Conservation (phyloP, 2,797 vertebrate species). For the Paguma larvata region DNA sequence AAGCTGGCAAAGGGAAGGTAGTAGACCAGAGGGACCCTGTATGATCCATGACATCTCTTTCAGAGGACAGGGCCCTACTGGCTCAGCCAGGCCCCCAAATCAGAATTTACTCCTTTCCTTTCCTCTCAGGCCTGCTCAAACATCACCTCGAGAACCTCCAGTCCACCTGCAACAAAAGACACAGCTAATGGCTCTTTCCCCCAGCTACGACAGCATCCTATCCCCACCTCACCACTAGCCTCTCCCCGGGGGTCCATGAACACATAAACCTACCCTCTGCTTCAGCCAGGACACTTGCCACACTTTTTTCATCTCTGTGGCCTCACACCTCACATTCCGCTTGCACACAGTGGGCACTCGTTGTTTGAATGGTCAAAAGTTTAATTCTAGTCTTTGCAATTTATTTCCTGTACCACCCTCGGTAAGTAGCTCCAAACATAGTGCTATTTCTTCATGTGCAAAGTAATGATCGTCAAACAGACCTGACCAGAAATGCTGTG, state of each 20-base stretch:
- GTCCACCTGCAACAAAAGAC: not conserved
- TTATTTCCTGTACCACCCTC: conserved; percentile 30
- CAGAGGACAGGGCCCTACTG: not conserved
- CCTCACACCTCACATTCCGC: not conserved
- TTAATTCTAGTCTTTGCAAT: conserved; percentile 30
- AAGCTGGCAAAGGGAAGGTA: not conserved
- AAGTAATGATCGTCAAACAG: conserved; percentile 24
- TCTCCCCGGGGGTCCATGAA: not conserved
- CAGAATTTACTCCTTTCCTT: not conserved
- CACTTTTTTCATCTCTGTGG: not conserved
- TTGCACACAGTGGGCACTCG: not conserved
- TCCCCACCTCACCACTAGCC: not conserved
- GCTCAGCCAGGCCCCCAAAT: not conserved
- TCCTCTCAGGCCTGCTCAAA: not conserved
- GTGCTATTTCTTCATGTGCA: not conserved
- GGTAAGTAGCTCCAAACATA: conserved; percentile 4
- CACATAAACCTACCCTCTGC: not conserved
- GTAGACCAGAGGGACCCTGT: not conserved
- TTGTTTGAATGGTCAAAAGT: not conserved
- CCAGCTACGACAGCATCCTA: fast-evolving
- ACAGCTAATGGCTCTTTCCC: not conserved
- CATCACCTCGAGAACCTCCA: not conserved
- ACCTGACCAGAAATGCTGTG: not conserved
- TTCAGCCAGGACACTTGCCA: not conserved
- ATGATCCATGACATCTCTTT: not conserved